phyloP scores from a whole-genome alignment of 2,797 vertebrate species.

The Myiotriccus ornatus region DNA sequence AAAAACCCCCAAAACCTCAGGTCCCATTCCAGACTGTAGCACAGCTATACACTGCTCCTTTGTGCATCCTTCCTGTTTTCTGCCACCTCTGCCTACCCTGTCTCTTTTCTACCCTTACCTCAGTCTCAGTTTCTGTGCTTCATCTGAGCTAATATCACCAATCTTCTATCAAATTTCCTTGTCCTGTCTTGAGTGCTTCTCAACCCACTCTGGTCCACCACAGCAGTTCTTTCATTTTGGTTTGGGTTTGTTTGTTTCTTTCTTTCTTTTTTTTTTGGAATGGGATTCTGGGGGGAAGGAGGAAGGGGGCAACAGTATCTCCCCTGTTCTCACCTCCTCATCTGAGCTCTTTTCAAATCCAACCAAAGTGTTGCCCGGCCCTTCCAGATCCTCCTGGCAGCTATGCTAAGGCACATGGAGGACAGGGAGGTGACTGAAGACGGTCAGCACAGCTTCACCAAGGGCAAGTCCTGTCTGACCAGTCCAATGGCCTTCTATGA shows the following conservation, averaged over 20 bases:
- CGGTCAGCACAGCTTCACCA: not conserved
- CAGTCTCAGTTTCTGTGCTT: not conserved
- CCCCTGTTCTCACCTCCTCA: not conserved
- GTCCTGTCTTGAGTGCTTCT: not conserved
- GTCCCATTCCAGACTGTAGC: not conserved
- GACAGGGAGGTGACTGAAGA: not conserved
- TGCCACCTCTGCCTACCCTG: not conserved
- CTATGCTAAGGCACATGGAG: not conserved
- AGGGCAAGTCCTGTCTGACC: not conserved
- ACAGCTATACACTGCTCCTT: not conserved
- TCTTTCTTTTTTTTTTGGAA: not conserved
- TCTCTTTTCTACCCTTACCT: not conserved
- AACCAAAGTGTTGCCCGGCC: not conserved
- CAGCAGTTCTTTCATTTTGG: not conserved
- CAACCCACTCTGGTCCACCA: not conserved
- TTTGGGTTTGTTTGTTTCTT: rapidly evolving
- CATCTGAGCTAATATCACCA: not conserved
- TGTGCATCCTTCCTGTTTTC: not conserved
- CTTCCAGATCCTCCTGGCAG: not conserved
- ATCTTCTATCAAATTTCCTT: not conserved
- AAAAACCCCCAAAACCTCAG: not conserved
- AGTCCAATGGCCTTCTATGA: not conserved
- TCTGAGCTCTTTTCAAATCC: not conserved
- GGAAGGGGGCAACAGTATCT: not conserved
- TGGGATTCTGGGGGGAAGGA: not conserved